These are phyloP conservation scores for Dissostichus mawsoni DNA, from an alignment of 2,113 vertebrate species.

Conservation along the genomic window DNA sequence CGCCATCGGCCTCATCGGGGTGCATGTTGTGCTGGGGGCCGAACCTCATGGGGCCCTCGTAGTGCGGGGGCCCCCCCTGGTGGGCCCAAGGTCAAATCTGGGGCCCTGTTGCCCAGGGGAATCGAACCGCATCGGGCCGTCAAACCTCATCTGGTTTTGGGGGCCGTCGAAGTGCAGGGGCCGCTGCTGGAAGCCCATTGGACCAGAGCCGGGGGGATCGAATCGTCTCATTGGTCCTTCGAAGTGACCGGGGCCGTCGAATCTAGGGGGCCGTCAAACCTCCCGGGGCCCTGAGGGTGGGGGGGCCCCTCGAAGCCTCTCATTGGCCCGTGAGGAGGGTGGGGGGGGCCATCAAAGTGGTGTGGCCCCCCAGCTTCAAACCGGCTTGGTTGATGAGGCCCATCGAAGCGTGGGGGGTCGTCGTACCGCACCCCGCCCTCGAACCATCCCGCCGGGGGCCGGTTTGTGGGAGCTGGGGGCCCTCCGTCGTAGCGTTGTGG, in stretches of 20 bases:
- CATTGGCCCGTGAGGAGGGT: conserved; percentile 79
- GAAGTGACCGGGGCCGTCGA: conserved; percentile 66
- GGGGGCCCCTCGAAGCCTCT: conserved; percentile 76
- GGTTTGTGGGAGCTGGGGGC: conserved; percentile 52
- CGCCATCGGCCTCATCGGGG: conserved; percentile 82
- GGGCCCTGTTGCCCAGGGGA: conserved; percentile 86
- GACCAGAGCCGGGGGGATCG: conserved; percentile 24
- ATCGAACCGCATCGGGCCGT: conserved; percentile 84
- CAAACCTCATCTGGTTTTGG: conserved; percentile 82
- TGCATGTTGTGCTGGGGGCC: conserved; percentile 68
- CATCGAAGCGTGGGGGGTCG: conserved; percentile 60
- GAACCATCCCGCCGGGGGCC: conserved; percentile 80
- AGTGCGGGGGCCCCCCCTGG: conserved; percentile 79
- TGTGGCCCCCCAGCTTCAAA: conserved; percentile 71
- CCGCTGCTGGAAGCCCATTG: conserved; percentile 70
- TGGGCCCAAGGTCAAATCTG: conserved; percentile 85
- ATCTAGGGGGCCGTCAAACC: conserved; percentile 84
- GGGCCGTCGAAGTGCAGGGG: conserved; percentile 62
- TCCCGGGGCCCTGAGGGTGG: conserved; percentile 62
- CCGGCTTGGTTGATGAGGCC: conserved; percentile 60
- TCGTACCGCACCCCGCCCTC: conserved; percentile 80
- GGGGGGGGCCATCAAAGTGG: conserved; percentile 82
- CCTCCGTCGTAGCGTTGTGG: conserved; percentile 68
- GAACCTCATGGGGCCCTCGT: conserved; percentile 85
- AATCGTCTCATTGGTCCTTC: conserved; percentile 80